Base-by-base conservation (phyloP, 23 tunicate genomes). In the Trididemnum miniatum region DNA sequence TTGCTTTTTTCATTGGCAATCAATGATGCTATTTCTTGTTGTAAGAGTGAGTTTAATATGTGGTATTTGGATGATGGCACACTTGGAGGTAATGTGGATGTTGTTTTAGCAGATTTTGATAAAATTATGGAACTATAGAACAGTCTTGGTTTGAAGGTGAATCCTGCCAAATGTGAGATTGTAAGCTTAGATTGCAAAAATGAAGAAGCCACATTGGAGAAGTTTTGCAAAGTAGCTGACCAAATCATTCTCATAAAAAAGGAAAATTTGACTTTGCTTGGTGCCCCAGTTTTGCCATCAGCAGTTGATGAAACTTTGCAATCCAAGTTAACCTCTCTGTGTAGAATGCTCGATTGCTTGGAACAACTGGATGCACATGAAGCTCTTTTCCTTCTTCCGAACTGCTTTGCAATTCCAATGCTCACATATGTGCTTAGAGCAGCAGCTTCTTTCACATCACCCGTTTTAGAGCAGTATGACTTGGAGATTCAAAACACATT, bases 51-150 rank as follows among this genome's bases (percentile, higher is more conserved):
- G 29, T 62, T 62, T 24, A 62, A 62, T 62, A 62, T 62, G 67
- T 62, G 67, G 67, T 62, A 62, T 62, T 62, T 62, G 29, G 26
- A 62, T 24, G 67, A 62, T 62, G 67, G 67, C n/a, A 62, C 67
- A 20, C 67, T 62, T 62, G 67, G 26, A 20, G 67, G 67, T 20
- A 62, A 62, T 62, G 67, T 24, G 26, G 29, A n/a, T 12, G 67
- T 24, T 20, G 67, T 62, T 12, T 62, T 62, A 3, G 15, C 67
- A n/a, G 67, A 62, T 62, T 62, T 62, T 62, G 28, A 12, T 18
- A 62, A 62, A n/a, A 62, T 62, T 24, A 62, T 62, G 26, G 28
- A 62, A n/a, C 28, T 24, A n/a, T 22, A 62, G n/a, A 62, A 62
- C 67, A 62, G 67, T 62, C 67, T 62, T 22, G 67, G 67, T 20